Percentiles rank a stretch among this genome's conserved stretches.
phyloP scores from a whole-genome alignment of 2,797 vertebrate species.

The Hemitrygon akajei region DNA sequence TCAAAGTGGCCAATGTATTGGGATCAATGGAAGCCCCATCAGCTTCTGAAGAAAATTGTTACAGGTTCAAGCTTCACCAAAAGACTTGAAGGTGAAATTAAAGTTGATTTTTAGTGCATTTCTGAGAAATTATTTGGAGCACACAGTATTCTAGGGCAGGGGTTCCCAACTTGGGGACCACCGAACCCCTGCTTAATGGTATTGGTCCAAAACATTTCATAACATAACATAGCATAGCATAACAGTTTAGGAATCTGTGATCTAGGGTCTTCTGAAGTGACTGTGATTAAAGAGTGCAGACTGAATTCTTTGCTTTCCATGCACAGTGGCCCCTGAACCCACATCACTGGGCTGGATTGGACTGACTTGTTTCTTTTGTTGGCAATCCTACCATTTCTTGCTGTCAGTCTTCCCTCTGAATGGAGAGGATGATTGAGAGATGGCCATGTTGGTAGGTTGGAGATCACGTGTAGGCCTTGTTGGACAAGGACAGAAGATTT shows the following conservation, averaged over 20 bases:
- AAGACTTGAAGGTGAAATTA: not conserved
- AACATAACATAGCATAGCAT: too few relatives aligned
- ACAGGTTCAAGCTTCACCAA: not conserved
- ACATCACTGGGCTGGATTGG: not conserved
- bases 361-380: too few relatives aligned
- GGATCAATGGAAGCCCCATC: not conserved
- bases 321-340: not conserved
- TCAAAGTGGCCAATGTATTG: not conserved
- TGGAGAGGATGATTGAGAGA: too few relatives aligned
- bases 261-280: not conserved
- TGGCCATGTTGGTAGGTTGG: too few relatives aligned
- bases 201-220: too few relatives aligned
- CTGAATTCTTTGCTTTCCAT: not conserved
- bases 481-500: too few relatives aligned
- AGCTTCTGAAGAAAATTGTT: not conserved
- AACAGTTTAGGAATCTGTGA: not conserved
- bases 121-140: not conserved
- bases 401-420: too few relatives aligned
- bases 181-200: too few relatives aligned
- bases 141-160: not conserved
- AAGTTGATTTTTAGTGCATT: not conserved
- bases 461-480: too few relatives aligned
- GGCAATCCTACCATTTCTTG: too few relatives aligned
- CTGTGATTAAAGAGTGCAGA: not conserved
- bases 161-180: too few relatives aligned